Evolutionary conservation across 2,888 invertebrate genomes (phyloP).

Genomic region (Macroteleia sp.): DNA sequence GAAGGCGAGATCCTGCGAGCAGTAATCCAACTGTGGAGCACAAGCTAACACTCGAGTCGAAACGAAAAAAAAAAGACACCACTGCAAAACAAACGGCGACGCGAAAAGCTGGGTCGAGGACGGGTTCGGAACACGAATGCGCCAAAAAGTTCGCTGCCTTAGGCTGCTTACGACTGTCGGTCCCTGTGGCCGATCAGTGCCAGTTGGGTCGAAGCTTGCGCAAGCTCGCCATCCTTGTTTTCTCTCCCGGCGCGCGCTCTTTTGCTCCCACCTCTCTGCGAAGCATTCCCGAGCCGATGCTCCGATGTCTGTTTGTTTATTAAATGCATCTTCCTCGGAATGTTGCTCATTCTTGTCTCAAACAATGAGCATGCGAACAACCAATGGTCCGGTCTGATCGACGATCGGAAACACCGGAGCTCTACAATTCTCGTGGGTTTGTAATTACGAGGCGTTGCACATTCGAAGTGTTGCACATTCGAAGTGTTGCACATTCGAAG

Average conservation of each 20-base stretch:
- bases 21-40: slow-evolving; percentile 7
- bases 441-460: too few relatives aligned
- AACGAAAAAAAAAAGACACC: background rate
- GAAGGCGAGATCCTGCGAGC: slow-evolving; percentile 2
- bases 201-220: slow-evolving; percentile 80
- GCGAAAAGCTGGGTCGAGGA: slow-evolving; percentile 9
- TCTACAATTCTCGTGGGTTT: too few relatives aligned
- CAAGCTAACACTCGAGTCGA: slow-evolving; percentile 2
- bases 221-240: slow-evolving; percentile 74
- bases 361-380: too few relatives aligned
- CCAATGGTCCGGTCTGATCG: too few relatives aligned
- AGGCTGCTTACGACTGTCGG: slow-evolving; percentile 69
- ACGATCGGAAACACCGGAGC: too few relatives aligned
- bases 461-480: too few relatives aligned
- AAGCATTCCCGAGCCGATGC: slow-evolving; percentile 42
- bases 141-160: slow-evolving; percentile 61
- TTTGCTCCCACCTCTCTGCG: slow-evolving; percentile 56
- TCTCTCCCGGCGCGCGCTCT: slow-evolving; percentile 61
- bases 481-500: too few relatives aligned
- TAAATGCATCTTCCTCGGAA: slow-evolving; percentile 55
- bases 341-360: slow-evolving; percentile 34
- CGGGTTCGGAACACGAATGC: slow-evolving; percentile 18
- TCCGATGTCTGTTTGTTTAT: slow-evolving; percentile 65
- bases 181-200: slow-evolving; percentile 74
- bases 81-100: background rate